Evolutionary conservation across 2,113 vertebrate species (phyloP), one percentile per base, ranked within the genome.

Genomic region (Urocolius indicus): DNA sequence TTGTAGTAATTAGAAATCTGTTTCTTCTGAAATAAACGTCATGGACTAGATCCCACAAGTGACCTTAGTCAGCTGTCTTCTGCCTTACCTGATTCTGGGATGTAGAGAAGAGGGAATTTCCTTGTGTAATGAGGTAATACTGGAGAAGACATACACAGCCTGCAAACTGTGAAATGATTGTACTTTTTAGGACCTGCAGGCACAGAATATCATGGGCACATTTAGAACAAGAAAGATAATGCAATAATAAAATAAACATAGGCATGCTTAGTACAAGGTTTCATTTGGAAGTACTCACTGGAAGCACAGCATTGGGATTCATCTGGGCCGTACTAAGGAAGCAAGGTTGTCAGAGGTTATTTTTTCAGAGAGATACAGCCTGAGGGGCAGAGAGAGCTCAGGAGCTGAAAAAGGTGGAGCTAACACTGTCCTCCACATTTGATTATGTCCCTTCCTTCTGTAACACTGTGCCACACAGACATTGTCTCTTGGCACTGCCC

Each of bases 381-480:
- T 46, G 62, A 74, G 55, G 66, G 46, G 84, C 57, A 77, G 68
- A 34, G 19, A 54, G 30, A 11, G 1, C 22, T 52, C 45, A 78
- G 48, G 80, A 67, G 2, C 16, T 69, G 86, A 18, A 49, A 46
- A 59, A 2, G 5, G 32, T 34, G 80, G 20, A 41, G n/a, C 18
- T 22, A 4, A 13, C 48, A 0, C 16, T 74, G 55, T 17, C 46
- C 45, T 58, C 36, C 38, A 9, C 0, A 5, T 45, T 23, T 8
- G 24, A 6, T 43, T 26, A 0, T 7, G 21, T 55, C 32, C 30
- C 17, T 27, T 87, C 18, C 38, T 54, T 9, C 49, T 32, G 20
- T 45, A 23, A 3, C 0, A 1, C 22, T 27, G 3, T 18, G 55
- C 6, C 23, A 13, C 10, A 3, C 20, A 43, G 54, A 12, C 12